Base-by-base conservation (phyloP, 2,113 vertebrate species). In the Chaetura pelagica region DNA sequence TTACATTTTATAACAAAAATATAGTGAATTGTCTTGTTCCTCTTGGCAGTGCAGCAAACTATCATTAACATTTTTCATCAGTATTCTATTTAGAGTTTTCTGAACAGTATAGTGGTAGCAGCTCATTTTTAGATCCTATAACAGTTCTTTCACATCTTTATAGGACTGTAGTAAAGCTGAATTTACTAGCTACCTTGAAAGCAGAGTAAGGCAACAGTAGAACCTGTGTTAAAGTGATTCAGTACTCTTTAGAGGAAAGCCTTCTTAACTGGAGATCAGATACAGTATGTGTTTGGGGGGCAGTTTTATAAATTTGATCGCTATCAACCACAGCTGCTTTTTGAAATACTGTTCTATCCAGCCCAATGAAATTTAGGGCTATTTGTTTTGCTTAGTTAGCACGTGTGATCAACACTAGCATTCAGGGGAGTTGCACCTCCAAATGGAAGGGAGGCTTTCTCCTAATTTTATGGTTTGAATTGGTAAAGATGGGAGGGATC, bases 121-220 rank as follows among this genome's bases (percentile, higher is more conserved):
- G 95, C 93, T 98, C 97, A 94, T 96, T 97, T 98, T 97, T 95
- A 96, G 95, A 94, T 97, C 90, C 90, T 97, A 69, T 97, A 97
- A 96, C 89, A 84, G 93, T 94, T 96, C 93, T 97, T 97, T 97
- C 96, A 95, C 95, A 93, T 97, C 97, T 98, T 97, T 98, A 97
- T 97, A 96, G 97, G 96, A 92, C 81, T 91, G 72, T 97, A 97
- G 95, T 98, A 98, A 98, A 98, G 95, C 84, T 94, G 95, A 97
- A 98, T 98, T 98, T 98, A 98, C 95, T 96, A 92, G 95, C 86
- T 97, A 80, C 89, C 94, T 97, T 97, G 97, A 97, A 98, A 97
- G 96, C 6, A 5, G 96, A 95, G 96, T 95, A 95, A 97, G 80
- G 64, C 74, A 95, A 84, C 88, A 87, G 84, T 95, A 92, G 95